Conservation (phyloP, 2,888 invertebrate species). For the Nemapogon koenigi region DNA sequence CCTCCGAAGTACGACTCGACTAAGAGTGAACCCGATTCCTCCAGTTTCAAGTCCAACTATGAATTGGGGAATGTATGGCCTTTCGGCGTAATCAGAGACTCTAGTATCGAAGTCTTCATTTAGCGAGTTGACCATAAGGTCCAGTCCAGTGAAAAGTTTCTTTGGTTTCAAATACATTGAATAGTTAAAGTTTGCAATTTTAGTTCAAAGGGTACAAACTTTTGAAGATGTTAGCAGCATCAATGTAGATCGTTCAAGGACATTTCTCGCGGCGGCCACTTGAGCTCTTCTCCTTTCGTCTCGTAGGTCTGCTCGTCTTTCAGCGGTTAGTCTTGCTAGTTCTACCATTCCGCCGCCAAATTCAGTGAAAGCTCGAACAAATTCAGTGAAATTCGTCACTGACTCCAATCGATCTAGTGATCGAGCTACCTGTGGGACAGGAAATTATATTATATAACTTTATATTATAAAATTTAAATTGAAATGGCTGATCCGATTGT, state of each 20-base stretch:
- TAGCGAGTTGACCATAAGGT: too few relatives aligned
- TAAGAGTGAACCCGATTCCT: too few relatives aligned
- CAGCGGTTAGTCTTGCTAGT: slow-evolving; percentile 90
- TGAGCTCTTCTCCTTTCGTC: slow-evolving; percentile 95
- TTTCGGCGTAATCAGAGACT: too few relatives aligned
- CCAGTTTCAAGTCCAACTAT: too few relatives aligned
- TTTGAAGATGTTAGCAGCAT: slow-evolving; percentile 97
- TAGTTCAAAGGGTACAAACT: slow-evolving; percentile 48
- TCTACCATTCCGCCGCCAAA: slow-evolving; percentile 99
- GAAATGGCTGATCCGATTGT: too few relatives aligned
- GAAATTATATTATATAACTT: not conserved
- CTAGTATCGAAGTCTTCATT: too few relatives aligned
- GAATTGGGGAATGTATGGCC: too few relatives aligned
- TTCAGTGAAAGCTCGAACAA: slow-evolving; percentile 97
- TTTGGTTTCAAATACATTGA: too few relatives aligned
- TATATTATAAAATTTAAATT: too few relatives aligned
- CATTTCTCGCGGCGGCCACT: slow-evolving; percentile 94
- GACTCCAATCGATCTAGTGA: slow-evolving; percentile 85
- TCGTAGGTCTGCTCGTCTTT: slow-evolving; percentile 82
- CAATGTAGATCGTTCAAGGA: slow-evolving; percentile 94
- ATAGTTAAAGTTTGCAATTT: not conserved
- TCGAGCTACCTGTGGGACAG: slow-evolving; percentile 70
- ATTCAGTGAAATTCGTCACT: slow-evolving; percentile 93
- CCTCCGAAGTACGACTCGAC: too few relatives aligned
- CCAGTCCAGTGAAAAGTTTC: too few relatives aligned